Conservation (phyloP, 2,113 vertebrate genomes). For the Dicerorhinus sumatrensis region DNA sequence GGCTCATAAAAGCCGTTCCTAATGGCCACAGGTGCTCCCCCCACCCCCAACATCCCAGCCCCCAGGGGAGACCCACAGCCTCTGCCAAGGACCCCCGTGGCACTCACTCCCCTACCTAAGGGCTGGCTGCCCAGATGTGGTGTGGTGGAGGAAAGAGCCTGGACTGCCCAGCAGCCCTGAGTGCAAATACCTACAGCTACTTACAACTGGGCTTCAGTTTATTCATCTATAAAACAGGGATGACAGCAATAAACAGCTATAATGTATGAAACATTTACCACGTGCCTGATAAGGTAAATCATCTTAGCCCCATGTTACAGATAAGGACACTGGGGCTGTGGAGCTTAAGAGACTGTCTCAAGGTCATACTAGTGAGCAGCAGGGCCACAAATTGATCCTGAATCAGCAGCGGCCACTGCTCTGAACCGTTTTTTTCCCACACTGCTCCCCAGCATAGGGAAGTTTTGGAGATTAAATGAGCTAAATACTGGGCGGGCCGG, state of each 20-base stretch:
- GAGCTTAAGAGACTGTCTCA: background rate
- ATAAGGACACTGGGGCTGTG: background rate
- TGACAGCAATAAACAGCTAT: background rate
- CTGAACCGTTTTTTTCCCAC: background rate
- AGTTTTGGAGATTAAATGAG: background rate
- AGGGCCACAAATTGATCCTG: background rate
- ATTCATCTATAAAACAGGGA: background rate
- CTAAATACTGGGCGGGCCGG: background rate
- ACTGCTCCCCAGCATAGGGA: background rate
- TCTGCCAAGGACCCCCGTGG: background rate
- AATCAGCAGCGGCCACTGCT: background rate
- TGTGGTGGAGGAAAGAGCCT: background rate
- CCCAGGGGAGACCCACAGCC: background rate
- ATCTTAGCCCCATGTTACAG: background rate
- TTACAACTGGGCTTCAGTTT: background rate
- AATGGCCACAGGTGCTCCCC: constrained; percentile 88
- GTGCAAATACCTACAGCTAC: background rate
- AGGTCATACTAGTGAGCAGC: background rate
- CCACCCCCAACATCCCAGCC: background rate
- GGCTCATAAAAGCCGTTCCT: constrained; percentile 89
- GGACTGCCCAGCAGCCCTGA: background rate
- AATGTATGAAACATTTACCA: background rate
- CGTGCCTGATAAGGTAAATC: background rate
- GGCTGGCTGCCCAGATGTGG: background rate
- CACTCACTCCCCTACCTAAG: background rate